Evolutionary conservation across 2,888 invertebrate species (phyloP), one percentile per base, ranked within the genome.

Genomic region (Lasioglossum vierecki): DNA sequence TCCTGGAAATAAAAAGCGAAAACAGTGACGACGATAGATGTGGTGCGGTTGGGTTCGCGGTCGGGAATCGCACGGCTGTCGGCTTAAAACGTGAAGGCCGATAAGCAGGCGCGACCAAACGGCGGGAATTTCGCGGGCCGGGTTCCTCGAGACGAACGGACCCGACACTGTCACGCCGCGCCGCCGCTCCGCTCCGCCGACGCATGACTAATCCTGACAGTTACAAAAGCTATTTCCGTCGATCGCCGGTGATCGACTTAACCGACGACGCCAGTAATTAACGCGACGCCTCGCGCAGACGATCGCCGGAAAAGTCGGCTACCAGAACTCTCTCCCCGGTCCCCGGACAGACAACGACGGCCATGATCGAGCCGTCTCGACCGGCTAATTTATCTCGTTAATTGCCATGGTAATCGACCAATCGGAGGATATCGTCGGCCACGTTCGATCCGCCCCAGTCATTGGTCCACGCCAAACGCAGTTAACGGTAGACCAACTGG

Each of bases 101-200:
- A 90, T 90, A 90, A 90, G 84, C 89, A 90, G 90, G 80, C 90
- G 90, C 89, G 89, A 85, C 90, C 83, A 90, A 88, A 84, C 80
- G 79, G 13, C 60, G 70, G 73, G 80, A 88, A 90, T 89, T 88
- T 89, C 83, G 85, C 81, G 82, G 71, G 22, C 66, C 76, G 57
- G 57, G 63, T 15, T 35, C 60, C 35, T 35, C 35, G 35, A 35
- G 35, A 35, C 35, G 35, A 35, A 74, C 88, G 70, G 66, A 46
- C 15, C 46, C 46, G 46, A 82, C 85, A 35, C 85, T 82, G 88
- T 89, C 88, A 82, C 63, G 70, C 83, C 70, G 53, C 9, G 3
- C 53, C 49, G 82, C 80, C 70, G 53, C 9, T 9, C 53, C 49
- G 82, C 80, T 72, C 80, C 82, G n/a, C 57, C 68, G 63, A 46